Evolutionary conservation across 2,888 invertebrate species (phyloP), one percentile per base, ranked within the genome.

Genomic region (Xestobium rufovillosum): DNA sequence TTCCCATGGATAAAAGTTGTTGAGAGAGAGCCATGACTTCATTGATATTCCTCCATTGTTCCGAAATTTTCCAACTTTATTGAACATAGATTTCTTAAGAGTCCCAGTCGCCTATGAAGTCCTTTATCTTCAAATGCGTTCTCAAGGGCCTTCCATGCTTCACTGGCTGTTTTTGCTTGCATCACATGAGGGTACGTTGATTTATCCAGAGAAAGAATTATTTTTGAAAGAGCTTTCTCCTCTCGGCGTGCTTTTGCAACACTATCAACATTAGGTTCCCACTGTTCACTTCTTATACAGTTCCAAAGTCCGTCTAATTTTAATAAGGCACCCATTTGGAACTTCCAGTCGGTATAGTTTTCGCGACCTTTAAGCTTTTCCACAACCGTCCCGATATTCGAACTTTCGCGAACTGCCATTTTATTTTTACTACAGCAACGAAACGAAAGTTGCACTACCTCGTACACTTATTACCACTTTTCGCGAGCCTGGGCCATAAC

Each of bases 101-200:
- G 15, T 3, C 41, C 11, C 11, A 42, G 26, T 12, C 42, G 17
- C 1, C 43, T 30, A 34, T 42, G 36, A 3, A 45, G 40, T 12
- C 47, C 42, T 36, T 44, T 50, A 14, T 48, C 47, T 26, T 49
- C 49, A 26, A 43, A 50, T 4, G 47, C 47, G 3, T 36, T 43
- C 38, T 45, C 43, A 14, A 48, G 43, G 3, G 41, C 33, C 17
- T 16, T 28, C 47, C 47, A 50, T 12, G 44, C 45, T 26, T 47
- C 44, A 12, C 16, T 26, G 8, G 44, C 30, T 32, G 44, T 41
- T 26, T 33, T 29, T 4, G 39, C 39, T 27, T 44, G 38, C 44
- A 41, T 44, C 4, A 45, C 44, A 38, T 46, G 40, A 1, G 42
- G 42, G 27, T 39, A 45, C 3, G 41, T 44, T 8, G 40, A 39